phyloP scores from a whole-genome alignment of 2,113 vertebrate genomes.

The Promerops cafer region DNA sequence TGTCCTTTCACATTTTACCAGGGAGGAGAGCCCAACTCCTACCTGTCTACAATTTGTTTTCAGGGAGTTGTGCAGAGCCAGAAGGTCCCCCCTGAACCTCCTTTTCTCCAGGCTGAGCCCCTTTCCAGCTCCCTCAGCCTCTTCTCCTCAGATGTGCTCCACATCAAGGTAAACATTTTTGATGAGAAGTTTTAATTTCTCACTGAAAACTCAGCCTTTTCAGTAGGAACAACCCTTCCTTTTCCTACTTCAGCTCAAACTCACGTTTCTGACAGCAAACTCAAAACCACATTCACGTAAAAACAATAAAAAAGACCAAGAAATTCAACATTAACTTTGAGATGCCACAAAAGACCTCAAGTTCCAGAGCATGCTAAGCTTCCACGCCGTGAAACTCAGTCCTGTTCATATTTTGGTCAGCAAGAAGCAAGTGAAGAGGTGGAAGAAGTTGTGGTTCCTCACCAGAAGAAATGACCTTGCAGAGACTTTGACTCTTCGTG shows the following conservation, averaged over 20 bases:
- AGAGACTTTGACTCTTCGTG: accelerated
- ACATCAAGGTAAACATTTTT: background rate
- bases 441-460: background rate
- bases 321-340: accelerated
- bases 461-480: accelerated
- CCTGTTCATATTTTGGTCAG: background rate
- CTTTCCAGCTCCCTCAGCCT: background rate
- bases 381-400: background rate
- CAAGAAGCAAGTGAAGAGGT: background rate
- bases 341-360: background rate
- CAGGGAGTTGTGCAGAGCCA: background rate
- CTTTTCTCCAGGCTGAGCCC: background rate
- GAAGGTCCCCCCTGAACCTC: background rate
- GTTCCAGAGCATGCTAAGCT: background rate
- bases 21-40: background rate
- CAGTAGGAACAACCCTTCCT: background rate
- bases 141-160: background rate
- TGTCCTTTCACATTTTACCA: background rate
- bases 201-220: background rate
- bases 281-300: background rate
- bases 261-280: background rate
- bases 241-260: background rate
- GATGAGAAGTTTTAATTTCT: background rate
- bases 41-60: background rate
- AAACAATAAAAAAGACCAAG: accelerated